Conservation (phyloP, 2,888 invertebrate species). For the Cotesia congregata region DNA sequence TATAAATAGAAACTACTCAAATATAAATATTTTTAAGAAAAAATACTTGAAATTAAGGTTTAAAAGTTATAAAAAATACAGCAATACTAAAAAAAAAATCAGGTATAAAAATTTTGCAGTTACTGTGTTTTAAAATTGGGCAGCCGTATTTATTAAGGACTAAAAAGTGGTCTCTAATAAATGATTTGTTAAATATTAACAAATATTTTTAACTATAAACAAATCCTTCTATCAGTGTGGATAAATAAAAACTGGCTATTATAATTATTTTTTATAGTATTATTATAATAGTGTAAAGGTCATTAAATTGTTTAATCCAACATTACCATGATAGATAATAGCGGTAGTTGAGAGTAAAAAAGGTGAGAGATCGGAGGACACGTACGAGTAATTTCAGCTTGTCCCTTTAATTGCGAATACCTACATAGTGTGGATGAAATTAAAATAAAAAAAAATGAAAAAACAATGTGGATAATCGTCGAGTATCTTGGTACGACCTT, state of each 20-base stretch:
- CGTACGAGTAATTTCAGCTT: slow-evolving; percentile 51
- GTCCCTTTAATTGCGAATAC: slow-evolving; percentile 56
- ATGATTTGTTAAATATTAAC: too few species aligned
- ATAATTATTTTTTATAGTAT: background rate
- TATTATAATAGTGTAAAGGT: slow-evolving; percentile 1
- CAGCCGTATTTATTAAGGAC: too few species aligned
- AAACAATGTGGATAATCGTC: slow-evolving; percentile 32
- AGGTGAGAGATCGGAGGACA: slow-evolving; percentile 39
- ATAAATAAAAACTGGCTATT: background rate
- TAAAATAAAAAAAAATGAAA: slow-evolving; percentile 24
- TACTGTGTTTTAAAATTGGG: too few species aligned
- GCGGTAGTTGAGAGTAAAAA: slow-evolving; percentile 21
- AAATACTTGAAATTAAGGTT: too few species aligned
- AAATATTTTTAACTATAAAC: too few species aligned
- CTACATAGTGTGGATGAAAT: slow-evolving; percentile 24
- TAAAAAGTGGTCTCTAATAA: too few species aligned
- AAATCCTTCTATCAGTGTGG: too few species aligned
- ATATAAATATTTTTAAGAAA: too few species aligned
- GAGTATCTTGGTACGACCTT: slow-evolving; percentile 19
- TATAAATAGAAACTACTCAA: too few species aligned
- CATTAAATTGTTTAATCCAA: slow-evolving; percentile 46
- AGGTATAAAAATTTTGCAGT: too few species aligned
- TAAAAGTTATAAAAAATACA: too few species aligned
- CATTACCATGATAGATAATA: slow-evolving; percentile 40
- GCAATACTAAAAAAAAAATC: too few species aligned